Base-by-base conservation (phyloP, 2,797 vertebrate species). In the Chloroceryle inda region DNA sequence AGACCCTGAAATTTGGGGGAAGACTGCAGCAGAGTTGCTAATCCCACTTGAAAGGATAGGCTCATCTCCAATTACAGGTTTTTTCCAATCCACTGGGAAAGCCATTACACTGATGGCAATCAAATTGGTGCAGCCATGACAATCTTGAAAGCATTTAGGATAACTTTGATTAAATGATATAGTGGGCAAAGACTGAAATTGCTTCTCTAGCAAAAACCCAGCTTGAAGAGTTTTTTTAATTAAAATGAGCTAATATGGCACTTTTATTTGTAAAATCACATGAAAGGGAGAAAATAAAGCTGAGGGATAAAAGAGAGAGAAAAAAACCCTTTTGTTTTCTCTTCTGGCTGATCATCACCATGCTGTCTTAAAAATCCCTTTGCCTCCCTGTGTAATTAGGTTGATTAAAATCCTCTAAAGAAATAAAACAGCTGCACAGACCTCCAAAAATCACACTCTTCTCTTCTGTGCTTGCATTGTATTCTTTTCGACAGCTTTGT, bases 131-230 rank as follows among this genome's bases (percentile, higher is more conserved):
- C 89, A 94, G 75, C 73, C 63, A 49, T 56, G 74, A 91, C 94
- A 86, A 96, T 97, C 96, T 90, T 94, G 89, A 96, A 96, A 97
- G 82, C 47, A 63, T 74, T 94, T 72, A 87, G 49, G 76, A 31
- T 96, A 91, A 92, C 91, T 97, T 90, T 96, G 90, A 96, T 96
- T 95, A 96, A 98, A 97, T 87, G 66, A 97, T 96, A 95, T 49
- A 91, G 77, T 69, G 96, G 76, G 74, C 74, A 97, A 96, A 94
- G 63, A 68, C 67, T 85, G 78, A 95, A 97, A 96, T 79, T 95
- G 61, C 94, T 97, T 97, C 79, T 96, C 49, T 95, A 95, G 89
- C 68, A 92, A 94, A 97, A 97, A 17, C 44, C 42, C 72, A 95
- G 49, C 80, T 88, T 83, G 89, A 72, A 49, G 93, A 92, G 31